A percentile compares a stretch with the other conserved stretches of the same genome.
phyloP scores from a whole-genome alignment of 2,113 vertebrate species.

The Aptenodytes patagonicus region DNA sequence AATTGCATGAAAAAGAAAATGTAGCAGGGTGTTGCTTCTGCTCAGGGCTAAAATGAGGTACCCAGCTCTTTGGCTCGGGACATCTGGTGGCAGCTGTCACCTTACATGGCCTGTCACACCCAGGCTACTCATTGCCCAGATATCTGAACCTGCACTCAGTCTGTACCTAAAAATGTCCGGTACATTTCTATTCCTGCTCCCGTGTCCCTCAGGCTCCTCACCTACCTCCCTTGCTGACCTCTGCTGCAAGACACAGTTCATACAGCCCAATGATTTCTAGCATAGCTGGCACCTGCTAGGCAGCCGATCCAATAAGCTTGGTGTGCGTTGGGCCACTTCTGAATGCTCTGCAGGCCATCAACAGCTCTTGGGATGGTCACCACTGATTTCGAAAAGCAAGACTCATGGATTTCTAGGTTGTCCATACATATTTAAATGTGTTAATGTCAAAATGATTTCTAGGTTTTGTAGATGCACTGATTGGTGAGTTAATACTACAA shows the following conservation, averaged over 20 bases:
- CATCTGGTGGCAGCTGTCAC: not conserved
- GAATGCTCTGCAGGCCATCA: not conserved
- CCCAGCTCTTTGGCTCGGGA: not conserved
- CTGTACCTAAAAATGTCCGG: not conserved
- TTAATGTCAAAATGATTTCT: not conserved
- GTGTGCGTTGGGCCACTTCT: too few species aligned
- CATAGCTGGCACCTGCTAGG: not conserved
- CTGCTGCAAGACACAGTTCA: not conserved
- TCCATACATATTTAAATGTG: not conserved
- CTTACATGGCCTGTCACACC: not conserved
- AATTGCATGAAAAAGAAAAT: not conserved
- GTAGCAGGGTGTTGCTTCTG: not conserved
- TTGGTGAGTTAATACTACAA: not conserved
- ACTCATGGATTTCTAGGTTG: not conserved
- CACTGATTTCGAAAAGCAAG: not conserved
- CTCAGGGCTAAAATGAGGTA: not conserved
- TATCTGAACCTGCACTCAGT: not conserved
- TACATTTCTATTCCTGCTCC: not conserved
- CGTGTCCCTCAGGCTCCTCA: fast-evolving
- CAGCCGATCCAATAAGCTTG: not conserved
- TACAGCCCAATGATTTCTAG: not conserved
- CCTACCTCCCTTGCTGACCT: not conserved
- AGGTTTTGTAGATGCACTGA: not conserved
- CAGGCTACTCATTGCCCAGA: not conserved
- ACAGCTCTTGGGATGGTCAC: not conserved